Evolutionary conservation across 2,888 invertebrate species (phyloP).

Genomic region (Thymelicus sylvestris): DNA sequence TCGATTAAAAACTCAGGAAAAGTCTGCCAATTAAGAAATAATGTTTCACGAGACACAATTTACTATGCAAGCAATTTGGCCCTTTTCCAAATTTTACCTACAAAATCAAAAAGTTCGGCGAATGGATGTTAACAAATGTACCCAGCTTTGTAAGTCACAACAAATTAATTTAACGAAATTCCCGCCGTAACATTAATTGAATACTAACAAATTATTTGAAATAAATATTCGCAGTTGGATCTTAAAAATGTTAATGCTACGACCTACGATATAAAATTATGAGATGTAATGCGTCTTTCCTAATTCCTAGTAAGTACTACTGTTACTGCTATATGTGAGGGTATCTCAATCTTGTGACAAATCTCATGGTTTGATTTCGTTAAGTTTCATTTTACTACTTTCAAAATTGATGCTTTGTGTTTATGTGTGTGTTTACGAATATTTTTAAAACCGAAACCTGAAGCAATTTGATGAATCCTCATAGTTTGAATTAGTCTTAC

Average conservation of each 20-base stretch:
- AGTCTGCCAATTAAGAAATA: too few relatives aligned
- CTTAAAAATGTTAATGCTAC: constrained; percentile 2
- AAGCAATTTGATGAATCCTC: too few relatives aligned
- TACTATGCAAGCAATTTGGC: not conserved
- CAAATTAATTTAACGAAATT: constrained; percentile 28
- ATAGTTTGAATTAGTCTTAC: too few relatives aligned
- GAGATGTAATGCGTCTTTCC: not conserved
- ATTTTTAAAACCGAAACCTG: too few relatives aligned
- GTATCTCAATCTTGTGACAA: too few relatives aligned
- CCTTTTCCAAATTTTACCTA: constrained; percentile 8
- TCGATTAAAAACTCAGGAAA: too few relatives aligned
- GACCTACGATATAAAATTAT: not conserved
- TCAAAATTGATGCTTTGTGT: too few relatives aligned
- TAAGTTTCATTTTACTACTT: too few relatives aligned
- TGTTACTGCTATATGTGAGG: too few relatives aligned
- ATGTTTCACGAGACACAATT: too few relatives aligned
- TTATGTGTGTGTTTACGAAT: too few relatives aligned
- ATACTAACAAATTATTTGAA: constrained; percentile 19
- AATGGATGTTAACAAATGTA: constrained; percentile 18
- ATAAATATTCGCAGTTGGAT: constrained; percentile 19
- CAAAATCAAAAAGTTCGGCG: constrained; percentile 5
- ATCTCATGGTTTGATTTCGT: too few relatives aligned
- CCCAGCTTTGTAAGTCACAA: constrained; percentile 12
- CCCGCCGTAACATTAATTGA: constrained; percentile 7
- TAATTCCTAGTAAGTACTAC: not conserved